Conservation (phyloP, 2,888 invertebrate species). For the Macrophya alboannulata region DNA sequence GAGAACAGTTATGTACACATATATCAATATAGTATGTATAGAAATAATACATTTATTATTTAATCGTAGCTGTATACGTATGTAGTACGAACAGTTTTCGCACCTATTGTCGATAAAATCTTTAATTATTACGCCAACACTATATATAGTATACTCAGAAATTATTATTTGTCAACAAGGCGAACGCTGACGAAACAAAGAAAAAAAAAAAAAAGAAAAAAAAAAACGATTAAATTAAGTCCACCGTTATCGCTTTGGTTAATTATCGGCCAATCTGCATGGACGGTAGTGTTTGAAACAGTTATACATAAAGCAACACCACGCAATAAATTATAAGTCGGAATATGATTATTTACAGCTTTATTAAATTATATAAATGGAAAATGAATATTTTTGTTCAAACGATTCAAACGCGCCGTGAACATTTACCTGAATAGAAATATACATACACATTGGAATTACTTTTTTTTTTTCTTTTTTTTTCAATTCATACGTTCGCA, state of each 20-base stretch:
- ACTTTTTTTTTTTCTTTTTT: not conserved
- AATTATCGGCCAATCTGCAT: slow-evolving; percentile 3
- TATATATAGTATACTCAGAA: not conserved
- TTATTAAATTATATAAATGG: not conserved
- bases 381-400: not conserved
- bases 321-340: too few relatives aligned
- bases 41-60: too few relatives aligned
- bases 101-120: slow-evolving; percentile 16
- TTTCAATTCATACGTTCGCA: not conserved
- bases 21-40: too few relatives aligned
- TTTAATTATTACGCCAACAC: slow-evolving; percentile 5
- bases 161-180: not conserved
- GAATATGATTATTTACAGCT: not conserved
- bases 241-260: not conserved
- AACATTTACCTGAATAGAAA: too few relatives aligned
- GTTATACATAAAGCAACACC: too few relatives aligned
- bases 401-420: too few relatives aligned
- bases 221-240: not conserved
- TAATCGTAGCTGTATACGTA: too few relatives aligned
- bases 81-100: too few relatives aligned
- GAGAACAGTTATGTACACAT: not conserved
- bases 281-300: not conserved
- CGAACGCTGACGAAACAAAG: not conserved
- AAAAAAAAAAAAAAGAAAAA: not conserved
- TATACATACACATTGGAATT: too few relatives aligned